Evolutionary conservation across 23 tunicate species (phyloP), one percentile per base, ranked within the genome.

Genomic region (Corella eumyota): DNA sequence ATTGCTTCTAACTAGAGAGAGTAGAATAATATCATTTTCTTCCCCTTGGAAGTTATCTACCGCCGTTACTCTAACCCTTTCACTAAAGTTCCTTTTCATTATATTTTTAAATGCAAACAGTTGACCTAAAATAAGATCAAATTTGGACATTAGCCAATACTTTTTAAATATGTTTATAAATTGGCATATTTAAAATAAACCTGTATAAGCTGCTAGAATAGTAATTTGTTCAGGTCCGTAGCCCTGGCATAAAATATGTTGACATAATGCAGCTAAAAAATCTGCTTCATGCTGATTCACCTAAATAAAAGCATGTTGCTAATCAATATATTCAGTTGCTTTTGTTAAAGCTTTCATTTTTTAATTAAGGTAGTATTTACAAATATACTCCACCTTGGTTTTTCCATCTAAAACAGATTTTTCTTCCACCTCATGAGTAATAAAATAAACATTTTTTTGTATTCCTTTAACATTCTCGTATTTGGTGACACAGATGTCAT

Each of bases 1-100:
- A 75, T 84, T 84, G 73, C 83, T 75, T 32, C 97, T 48, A 13
- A 90, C 97, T 13, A 79, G 74, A 2, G 97, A 90, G n/a, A 90
- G 62, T 37, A 90, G 59, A 6, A 90, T 78, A 45, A 90, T 78
- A 46, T 90, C 82, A 68, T 90, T 90, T 72, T 90, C 97, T 61
- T 90, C 88, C 51, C 97, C 97, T 79, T 90, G 97, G 47, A 64
- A 90, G 50, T 90, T 90, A 47, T 90, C 97, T 0, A 90, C 97
- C 4, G 97, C 86, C 19, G 86, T 84, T 44, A 79, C 73, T 1
- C 83, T 71, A 32, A 84, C 75, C n/a, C 83, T 67, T 45, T 38
- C 19, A 17, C 45, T 24, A 15, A 58, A 32, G 48, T 57, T 60
- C 52, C 38, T 19, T 34, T 69, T 54, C 71, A 78, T 54, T 23